Conservation (phyloP, 2,113 vertebrate genomes). For the Desmodus rotundus region DNA sequence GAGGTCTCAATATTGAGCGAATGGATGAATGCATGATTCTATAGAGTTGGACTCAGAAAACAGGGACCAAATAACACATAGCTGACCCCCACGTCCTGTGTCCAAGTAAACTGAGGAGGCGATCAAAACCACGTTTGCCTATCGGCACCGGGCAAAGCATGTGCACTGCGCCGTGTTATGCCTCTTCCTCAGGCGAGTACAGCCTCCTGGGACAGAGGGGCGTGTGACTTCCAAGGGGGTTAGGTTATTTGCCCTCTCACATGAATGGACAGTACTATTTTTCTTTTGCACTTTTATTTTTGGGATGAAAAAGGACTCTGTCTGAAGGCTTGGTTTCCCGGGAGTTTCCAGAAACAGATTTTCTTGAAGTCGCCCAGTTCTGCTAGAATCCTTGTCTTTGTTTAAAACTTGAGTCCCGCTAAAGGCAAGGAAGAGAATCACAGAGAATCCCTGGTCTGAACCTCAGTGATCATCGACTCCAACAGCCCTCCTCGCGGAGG, state of each 20-base stretch:
- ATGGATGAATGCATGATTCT: background rate
- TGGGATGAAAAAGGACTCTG: background rate
- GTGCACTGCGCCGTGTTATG: fast-evolving
- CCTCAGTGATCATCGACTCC: background rate
- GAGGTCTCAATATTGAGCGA: background rate
- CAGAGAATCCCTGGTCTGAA: background rate
- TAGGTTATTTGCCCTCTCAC: background rate
- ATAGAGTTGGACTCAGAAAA: background rate
- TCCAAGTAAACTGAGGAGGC: background rate
- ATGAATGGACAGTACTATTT: background rate
- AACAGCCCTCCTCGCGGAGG: background rate
- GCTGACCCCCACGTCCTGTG: background rate
- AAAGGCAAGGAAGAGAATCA: background rate
- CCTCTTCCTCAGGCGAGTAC: fast-evolving
- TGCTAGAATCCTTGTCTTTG: background rate
- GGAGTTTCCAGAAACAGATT: constrained; percentile 42
- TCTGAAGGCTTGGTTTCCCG: background rate
- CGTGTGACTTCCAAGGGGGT: background rate
- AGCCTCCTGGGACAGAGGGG: background rate
- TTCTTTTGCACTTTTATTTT: background rate
- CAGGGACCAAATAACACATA: background rate
- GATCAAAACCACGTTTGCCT: background rate
- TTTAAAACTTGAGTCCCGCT: constrained; percentile 4
- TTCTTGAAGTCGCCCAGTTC: constrained; percentile 10
- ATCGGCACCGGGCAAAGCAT: fast-evolving